A percentile compares a stretch with the other conserved stretches of the same genome.
Evolutionary conservation across 2,888 invertebrate genomes (phyloP).

Genomic region (Lasius fuliginosus): DNA sequence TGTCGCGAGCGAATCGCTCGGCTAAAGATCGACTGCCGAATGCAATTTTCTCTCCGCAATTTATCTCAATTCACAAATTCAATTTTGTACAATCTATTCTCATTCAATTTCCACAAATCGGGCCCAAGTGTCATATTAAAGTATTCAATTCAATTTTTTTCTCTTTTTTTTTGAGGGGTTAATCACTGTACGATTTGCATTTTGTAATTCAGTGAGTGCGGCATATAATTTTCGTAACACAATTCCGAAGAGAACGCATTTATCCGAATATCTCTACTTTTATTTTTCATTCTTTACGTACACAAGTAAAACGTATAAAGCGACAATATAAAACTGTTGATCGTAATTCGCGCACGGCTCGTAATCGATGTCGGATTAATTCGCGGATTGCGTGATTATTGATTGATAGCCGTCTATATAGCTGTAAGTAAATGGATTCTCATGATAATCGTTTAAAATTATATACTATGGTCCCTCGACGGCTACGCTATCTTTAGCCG

Average conservation of each 20-base stretch:
- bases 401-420: background rate
- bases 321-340: background rate
- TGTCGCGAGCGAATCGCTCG: slow-evolving; percentile 82
- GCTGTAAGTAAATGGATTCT: slow-evolving; percentile 11
- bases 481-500: slow-evolving; percentile 74
- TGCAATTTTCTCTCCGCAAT: background rate
- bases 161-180: background rate
- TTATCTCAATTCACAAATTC: background rate
- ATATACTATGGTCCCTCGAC: background rate
- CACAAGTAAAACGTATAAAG: background rate
- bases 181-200: background rate
- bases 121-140: background rate
- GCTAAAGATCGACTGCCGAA: slow-evolving; percentile 77
- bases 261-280: background rate
- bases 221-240: background rate
- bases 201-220: background rate
- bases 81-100: background rate
- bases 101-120: background rate
- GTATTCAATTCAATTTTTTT: no score
- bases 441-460: slow-evolving; percentile 11
- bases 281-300: background rate
- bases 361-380: background rate
- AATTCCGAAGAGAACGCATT: background rate
- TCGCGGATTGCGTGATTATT: background rate
- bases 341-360: background rate